These are phyloP conservation scores for Atrichornis clamosus DNA, from an alignment of 2,113 vertebrate genomes.

Conservation along the genomic window DNA sequence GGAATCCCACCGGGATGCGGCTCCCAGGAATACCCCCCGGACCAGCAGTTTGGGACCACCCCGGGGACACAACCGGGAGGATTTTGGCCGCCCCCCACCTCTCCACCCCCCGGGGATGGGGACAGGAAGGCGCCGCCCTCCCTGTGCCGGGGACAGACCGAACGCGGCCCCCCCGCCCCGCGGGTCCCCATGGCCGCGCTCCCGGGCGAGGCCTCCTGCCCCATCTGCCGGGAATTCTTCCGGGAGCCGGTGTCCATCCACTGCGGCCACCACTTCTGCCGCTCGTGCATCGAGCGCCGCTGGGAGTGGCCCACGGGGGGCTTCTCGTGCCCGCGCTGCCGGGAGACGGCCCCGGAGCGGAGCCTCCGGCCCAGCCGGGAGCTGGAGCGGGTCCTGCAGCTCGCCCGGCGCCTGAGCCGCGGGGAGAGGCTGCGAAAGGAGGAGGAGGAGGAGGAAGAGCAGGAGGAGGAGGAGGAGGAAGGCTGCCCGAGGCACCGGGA, in stretches of 20 bases:
- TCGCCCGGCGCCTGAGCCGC: not conserved
- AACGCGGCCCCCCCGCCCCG: not conserved
- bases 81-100: accelerated
- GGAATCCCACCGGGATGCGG: not conserved
- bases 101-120: not conserved
- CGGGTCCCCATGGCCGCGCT: not conserved
- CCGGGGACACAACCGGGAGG: not conserved
- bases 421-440: accelerated
- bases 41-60: not conserved
- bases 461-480: not conserved
- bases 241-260: conserved; percentile 57
- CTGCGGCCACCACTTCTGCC: conserved; percentile 65
- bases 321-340: not conserved
- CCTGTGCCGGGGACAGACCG: not conserved
- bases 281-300: conserved; percentile 39
- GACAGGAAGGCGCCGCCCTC: not conserved
- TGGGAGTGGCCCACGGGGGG: not conserved
- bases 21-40: not conserved
- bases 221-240: conserved; percentile 56
- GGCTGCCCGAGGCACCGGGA: conserved; percentile 22
- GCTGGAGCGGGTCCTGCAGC: not conserved
- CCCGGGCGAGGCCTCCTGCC: conserved; percentile 40
- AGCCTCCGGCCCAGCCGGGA: not conserved
- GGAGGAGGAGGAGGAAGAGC: accelerated
- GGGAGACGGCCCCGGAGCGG: not conserved